Conservation (phyloP, 2,888 invertebrate species). For the Dolichomitus sp. region DNA sequence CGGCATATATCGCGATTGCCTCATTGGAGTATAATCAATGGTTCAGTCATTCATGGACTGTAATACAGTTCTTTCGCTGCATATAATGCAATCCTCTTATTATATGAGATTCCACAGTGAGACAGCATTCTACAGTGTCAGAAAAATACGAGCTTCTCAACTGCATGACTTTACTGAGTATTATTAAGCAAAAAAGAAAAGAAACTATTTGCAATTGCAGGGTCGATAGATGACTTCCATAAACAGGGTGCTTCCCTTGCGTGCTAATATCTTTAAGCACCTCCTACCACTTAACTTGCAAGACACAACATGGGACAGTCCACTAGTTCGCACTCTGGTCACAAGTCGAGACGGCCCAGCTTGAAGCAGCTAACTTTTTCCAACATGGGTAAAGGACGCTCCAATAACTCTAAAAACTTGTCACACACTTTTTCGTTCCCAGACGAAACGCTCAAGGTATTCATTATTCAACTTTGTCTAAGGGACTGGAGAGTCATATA, state of each 20-base stretch:
- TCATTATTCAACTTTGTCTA: background rate
- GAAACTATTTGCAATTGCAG: constrained; percentile 43
- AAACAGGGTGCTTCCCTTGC: constrained; percentile 42
- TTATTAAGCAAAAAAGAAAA: background rate
- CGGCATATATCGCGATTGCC: constrained; percentile 54
- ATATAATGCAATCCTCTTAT: constrained; percentile 35
- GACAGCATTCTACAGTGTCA: constrained; percentile 8
- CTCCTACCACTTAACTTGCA: background rate
- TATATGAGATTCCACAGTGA: constrained; percentile 49
- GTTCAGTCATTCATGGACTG: constrained; percentile 46
- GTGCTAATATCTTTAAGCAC: constrained; percentile 13
- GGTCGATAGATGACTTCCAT: constrained; percentile 69
- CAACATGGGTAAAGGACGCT: constrained; percentile 66
- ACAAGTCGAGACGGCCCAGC: constrained; percentile 62
- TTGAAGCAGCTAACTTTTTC: constrained; percentile 63
- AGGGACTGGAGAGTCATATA: constrained; percentile 32
- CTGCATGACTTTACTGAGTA: background rate
- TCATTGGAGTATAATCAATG: constrained; percentile 63
- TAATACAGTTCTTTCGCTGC: constrained; percentile 28
- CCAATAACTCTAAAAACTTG: constrained; percentile 67
- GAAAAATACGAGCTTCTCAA: background rate
- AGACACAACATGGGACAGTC: constrained; percentile 71
- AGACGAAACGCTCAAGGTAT: constrained; percentile 72
- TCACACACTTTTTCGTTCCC: constrained; percentile 71
- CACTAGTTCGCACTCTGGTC: constrained; percentile 67